Percentiles rank a stretch among this genome's conserved stretches.
These are phyloP conservation scores for Turritopsis rubra DNA, from an alignment of 30 jellyfish, hydroid and myxozoan species.

Conservation along the genomic window DNA sequence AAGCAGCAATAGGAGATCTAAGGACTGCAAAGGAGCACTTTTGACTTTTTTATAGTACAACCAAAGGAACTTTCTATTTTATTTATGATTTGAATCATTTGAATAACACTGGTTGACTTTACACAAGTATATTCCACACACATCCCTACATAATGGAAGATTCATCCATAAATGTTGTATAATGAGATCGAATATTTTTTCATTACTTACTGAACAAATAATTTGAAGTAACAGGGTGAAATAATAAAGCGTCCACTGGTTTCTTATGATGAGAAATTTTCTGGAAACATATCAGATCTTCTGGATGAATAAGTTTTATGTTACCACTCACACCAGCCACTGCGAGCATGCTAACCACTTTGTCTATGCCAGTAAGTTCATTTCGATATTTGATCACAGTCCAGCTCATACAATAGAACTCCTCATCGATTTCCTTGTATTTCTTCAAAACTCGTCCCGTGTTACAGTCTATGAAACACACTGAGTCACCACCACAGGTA, in stretches of 20 bases:
- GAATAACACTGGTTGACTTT: no score
- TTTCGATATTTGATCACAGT: constrained; percentile 46
- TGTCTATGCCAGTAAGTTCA: constrained; percentile 28
- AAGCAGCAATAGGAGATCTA: no score
- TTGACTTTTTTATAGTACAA: no score
- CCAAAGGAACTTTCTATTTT: no score
- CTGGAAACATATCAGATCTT: constrained; percentile 68
- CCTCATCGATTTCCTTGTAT: constrained; percentile 86
- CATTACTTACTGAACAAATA: constrained; percentile 95
- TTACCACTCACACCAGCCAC: constrained; percentile 93
- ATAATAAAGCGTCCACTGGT: constrained; percentile 91
- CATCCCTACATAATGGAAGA: no score
- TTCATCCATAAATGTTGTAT: no score
- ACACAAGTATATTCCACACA: no score
- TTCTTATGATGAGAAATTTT: constrained; percentile 85
- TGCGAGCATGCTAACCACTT: constrained; percentile 59
- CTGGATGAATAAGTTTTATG: constrained; percentile 82
- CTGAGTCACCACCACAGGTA: constrained; percentile 99
- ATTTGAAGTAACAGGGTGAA: constrained; percentile 72
- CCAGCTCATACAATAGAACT: constrained; percentile 91
- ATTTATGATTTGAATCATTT: no score
- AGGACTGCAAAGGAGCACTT: no score
- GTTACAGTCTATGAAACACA: constrained; percentile 77
- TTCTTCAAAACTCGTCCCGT: constrained; percentile 77
- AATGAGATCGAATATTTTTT: no score